Base-by-base conservation (phyloP, 2,888 invertebrate genomes). In the Ferdinandea cuprea region DNA sequence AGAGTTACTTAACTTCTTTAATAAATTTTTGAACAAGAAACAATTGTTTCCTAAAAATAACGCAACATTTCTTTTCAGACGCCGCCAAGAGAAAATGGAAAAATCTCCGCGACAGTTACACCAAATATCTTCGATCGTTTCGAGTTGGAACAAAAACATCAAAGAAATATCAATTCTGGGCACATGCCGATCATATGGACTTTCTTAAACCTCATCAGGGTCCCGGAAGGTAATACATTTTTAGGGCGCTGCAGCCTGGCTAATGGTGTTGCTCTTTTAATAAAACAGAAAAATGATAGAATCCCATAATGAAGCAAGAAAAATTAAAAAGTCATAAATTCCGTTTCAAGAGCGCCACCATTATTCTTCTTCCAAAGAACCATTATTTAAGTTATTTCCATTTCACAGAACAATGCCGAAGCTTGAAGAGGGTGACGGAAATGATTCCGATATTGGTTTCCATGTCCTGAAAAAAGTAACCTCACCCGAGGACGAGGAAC, bases 51-150 rank as follows among this genome's bases (percentile, higher is more conserved):
- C 0, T 44, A 19, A 44, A 19, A 11, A 44, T 19, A 1, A 5
- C 7, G 19, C 13, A 13, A 6, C 30, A 32, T 9, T 28, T 56
- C 13, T 40, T 9, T 86, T 17, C 85, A 91, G 90, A 90, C 81
- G 90, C 90, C 30, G 89, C 90, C 9, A 90, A 91, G 77, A 80
- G 90, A 84, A 91, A 91, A 89, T 91, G 91, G 91, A 91, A 91
- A 85, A 91, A 91, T 84, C 85, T 91, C 25, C 89, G 91, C 19
- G 91, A 91, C 87, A 90, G 91, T 69, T 91, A 91, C 61, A 90
- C 91, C 17, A 91, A 91, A 86, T 91, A 91, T 86, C 87, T 91
- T 59, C 89, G 90, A 21, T 90, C 90, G 0, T 91, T 90, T 86
- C 89, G 91, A 0, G 88, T 89, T n/a, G 90, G 90, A 8, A 89